phyloP scores from a whole-genome alignment of 2,888 invertebrate species.

The Leptogaster cylindrica region DNA sequence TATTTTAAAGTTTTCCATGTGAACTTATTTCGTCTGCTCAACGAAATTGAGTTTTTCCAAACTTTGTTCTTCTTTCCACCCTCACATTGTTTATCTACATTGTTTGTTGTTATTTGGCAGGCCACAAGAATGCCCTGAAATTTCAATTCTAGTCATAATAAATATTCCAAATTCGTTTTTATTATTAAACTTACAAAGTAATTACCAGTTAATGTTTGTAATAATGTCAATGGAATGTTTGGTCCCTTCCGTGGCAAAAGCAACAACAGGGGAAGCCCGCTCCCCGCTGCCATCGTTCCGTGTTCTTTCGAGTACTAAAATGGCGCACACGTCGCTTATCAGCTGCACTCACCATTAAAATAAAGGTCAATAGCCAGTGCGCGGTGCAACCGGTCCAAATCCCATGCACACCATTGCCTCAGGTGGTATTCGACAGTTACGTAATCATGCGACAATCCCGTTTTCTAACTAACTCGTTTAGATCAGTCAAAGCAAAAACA shows the following conservation, averaged over 20 bases:
- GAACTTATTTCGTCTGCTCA: conserved; percentile 9
- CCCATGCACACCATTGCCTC: not conserved
- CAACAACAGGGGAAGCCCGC: too few species aligned
- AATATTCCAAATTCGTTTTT: too few species aligned
- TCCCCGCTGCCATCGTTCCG: too few species aligned
- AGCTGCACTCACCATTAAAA: conserved; percentile 22
- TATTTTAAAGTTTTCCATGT: not conserved
- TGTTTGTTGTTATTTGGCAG: too few species aligned
- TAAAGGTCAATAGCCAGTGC: conserved; percentile 30
- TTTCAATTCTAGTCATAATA: too few species aligned
- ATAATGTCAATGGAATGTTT: too few species aligned
- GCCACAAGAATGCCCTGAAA: not conserved
- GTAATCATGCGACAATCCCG: not conserved
- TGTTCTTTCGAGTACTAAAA: too few species aligned
- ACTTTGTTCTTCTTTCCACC: not conserved
- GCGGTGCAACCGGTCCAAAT: conserved; percentile 5
- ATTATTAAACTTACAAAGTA: too few species aligned
- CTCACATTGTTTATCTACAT: too few species aligned
- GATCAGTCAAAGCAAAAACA: not conserved
- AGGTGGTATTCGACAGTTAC: not conserved
- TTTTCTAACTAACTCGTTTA: not conserved
- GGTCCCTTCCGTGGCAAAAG: too few species aligned
- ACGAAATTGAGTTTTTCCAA: not conserved
- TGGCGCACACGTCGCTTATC: too few species aligned
- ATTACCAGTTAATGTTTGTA: too few species aligned